Percentiles rank a stretch among this genome's conserved stretches.
Evolutionary conservation across 2,888 invertebrate species (phyloP).

Genomic region (Dynastes maya): DNA sequence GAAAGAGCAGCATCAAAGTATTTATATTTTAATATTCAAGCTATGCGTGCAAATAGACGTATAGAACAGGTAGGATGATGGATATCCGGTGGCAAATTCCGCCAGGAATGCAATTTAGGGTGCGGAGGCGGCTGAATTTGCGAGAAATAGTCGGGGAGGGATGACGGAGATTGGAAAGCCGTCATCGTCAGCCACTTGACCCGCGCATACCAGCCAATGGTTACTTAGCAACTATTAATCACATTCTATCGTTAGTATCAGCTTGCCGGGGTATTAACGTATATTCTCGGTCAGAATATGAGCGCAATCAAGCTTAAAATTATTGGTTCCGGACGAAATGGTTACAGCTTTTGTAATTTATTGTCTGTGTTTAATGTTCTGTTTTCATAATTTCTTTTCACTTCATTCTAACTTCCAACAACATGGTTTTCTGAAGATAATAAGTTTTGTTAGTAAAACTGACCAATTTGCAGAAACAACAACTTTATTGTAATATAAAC

Average conservation of each 20-base stretch:
- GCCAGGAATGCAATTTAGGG: slow-evolving; percentile 62
- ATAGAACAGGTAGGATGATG: slow-evolving; percentile 20
- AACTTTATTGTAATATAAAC: too few species aligned
- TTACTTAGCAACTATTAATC: slow-evolving; percentile 71
- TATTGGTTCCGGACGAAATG: not conserved
- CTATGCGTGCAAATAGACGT: not conserved
- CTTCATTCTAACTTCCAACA: too few species aligned
- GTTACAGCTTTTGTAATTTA: too few species aligned
- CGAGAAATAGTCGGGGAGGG: slow-evolving; percentile 44
- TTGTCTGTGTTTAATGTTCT: too few species aligned
- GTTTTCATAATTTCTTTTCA: too few species aligned
- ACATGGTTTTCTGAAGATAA: too few species aligned
- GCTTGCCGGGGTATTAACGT: slow-evolving; percentile 60
- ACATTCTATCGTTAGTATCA: slow-evolving; percentile 68
- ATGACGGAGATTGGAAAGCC: slow-evolving; percentile 50
- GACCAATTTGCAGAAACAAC: too few species aligned
- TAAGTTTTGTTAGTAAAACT: too few species aligned
- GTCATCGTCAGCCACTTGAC: slow-evolving; percentile 66
- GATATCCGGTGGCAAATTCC: slow-evolving; percentile 49
- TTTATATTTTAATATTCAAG: too few species aligned
- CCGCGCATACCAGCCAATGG: slow-evolving; percentile 64
- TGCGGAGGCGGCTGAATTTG: slow-evolving; percentile 30
- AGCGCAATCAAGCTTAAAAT: not conserved
- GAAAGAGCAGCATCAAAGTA: too few species aligned
- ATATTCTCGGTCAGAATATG: slow-evolving; percentile 48